Evolutionary conservation across 1,140 invertebrate species (phyloP).

Genomic region (Bombus turneri): DNA sequence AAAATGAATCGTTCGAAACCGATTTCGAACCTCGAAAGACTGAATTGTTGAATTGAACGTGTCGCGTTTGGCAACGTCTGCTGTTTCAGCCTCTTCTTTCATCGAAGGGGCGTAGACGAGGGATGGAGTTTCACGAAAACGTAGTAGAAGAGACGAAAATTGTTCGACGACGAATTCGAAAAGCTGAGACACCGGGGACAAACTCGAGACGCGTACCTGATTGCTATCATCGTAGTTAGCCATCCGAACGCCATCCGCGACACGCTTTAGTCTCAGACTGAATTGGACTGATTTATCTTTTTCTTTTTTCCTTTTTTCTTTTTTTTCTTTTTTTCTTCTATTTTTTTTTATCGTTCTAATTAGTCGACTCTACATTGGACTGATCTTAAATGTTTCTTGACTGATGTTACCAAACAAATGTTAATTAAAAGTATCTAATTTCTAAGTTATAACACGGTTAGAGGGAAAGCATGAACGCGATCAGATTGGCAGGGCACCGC

Average conservation of each 20-base stretch:
- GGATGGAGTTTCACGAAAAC: neutral
- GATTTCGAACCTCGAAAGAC: conserved; percentile 62
- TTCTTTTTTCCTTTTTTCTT: conserved; percentile 52
- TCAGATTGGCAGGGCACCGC: conserved; percentile 71
- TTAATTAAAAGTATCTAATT: conserved; percentile 80
- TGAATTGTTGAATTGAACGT: conserved; percentile 66
- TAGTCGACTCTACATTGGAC: conserved; percentile 80
- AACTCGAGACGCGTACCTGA: conserved; percentile 49
- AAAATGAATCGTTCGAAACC: conserved; percentile 39
- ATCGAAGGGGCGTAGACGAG: neutral
- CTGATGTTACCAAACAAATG: conserved; percentile 83
- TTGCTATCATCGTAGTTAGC: conserved; percentile 43
- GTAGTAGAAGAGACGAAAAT: neutral
- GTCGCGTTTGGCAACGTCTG: conserved; percentile 48
- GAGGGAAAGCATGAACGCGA: conserved; percentile 59
- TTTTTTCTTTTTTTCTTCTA: conserved; percentile 53
- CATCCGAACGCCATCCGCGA: conserved; percentile 50
- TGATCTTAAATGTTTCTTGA: conserved; percentile 81
- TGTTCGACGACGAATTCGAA: neutral
- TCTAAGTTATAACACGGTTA: conserved; percentile 77
- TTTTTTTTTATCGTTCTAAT: conserved; percentile 74
- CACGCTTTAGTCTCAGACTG: conserved; percentile 73
- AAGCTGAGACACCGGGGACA: neutral
- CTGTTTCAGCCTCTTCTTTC: neutral
- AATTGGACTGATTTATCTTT: conserved; percentile 80